These are phyloP conservation scores for Pachyuromys duprasi DNA, from an alignment of 2,797 vertebrate genomes.

Conservation along the genomic window DNA sequence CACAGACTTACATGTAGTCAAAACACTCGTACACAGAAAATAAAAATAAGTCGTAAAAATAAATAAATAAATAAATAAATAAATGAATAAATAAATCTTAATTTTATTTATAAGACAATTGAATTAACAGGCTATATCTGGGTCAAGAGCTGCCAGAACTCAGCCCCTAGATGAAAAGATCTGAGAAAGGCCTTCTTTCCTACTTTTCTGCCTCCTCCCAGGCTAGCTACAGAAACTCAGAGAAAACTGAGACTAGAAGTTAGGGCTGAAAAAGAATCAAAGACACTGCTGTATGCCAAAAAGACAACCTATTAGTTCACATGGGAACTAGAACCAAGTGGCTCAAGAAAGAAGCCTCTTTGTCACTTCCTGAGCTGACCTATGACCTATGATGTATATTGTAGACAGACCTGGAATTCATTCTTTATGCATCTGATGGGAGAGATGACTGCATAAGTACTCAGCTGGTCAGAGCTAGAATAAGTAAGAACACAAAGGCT, in stretches of 20 bases:
- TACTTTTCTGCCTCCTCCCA: background rate
- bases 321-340: background rate
- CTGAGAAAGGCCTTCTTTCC: background rate
- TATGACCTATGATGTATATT: background rate
- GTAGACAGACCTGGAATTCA: background rate
- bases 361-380: background rate
- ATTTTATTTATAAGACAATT: background rate
- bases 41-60: constrained; percentile 7
- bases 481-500: background rate
- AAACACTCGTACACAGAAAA: background rate
- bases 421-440: constrained; percentile 4
- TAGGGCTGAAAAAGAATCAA: background rate
- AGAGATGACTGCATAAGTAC: background rate
- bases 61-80: constrained; percentile 15
- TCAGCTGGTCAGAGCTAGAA: constrained; percentile 5
- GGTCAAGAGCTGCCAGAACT: background rate
- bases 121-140: constrained; percentile 6
- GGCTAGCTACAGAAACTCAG: background rate
- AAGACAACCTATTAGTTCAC: background rate
- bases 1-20: background rate
- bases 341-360: background rate
- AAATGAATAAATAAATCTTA: constrained; percentile 31
- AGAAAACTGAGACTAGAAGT: background rate
- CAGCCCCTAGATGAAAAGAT: background rate
- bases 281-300: background rate